phyloP scores from a whole-genome alignment of 2,797 vertebrate genomes.

The Malurus splendens region DNA sequence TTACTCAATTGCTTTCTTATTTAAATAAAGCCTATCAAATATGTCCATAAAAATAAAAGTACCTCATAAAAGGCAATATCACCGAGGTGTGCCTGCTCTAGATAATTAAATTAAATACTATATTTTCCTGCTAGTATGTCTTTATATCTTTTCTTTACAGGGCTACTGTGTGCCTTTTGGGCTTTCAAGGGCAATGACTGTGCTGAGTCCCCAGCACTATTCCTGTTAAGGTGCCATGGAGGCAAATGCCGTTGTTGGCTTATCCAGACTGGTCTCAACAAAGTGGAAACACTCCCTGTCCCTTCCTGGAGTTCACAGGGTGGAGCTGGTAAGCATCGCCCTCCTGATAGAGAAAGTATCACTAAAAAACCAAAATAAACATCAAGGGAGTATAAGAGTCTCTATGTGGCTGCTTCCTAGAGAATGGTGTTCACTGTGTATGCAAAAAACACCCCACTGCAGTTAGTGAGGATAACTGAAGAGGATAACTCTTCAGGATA shows the following conservation, averaged over 20 bases:
- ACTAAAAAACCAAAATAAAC: background rate
- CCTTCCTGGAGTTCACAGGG: background rate
- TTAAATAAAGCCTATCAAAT: slow-evolving; percentile 27
- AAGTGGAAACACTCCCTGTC: background rate
- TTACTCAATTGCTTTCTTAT: slow-evolving; percentile 30
- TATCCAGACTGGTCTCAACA: fast-evolving
- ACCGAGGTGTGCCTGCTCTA: background rate
- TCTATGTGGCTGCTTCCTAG: background rate
- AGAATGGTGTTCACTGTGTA: fast-evolving
- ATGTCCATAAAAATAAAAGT: slow-evolving; percentile 24
- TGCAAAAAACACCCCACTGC: background rate
- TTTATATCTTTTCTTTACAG: background rate
- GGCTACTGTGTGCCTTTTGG: background rate
- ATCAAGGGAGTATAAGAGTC: background rate
- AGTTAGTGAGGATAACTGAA: background rate
- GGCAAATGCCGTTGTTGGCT: background rate
- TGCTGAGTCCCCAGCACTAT: background rate
- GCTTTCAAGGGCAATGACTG: background rate
- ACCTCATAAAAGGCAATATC: background rate
- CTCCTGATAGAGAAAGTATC: background rate
- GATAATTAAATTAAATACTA: background rate
- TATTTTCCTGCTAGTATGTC: background rate
- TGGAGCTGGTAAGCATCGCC: background rate
- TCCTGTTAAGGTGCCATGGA: background rate
- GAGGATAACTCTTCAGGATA: background rate